Evolutionary conservation across 1,140 invertebrate species (phyloP), one percentile per base, ranked within the genome.

Genomic region (Lutraria rhynchaena): DNA sequence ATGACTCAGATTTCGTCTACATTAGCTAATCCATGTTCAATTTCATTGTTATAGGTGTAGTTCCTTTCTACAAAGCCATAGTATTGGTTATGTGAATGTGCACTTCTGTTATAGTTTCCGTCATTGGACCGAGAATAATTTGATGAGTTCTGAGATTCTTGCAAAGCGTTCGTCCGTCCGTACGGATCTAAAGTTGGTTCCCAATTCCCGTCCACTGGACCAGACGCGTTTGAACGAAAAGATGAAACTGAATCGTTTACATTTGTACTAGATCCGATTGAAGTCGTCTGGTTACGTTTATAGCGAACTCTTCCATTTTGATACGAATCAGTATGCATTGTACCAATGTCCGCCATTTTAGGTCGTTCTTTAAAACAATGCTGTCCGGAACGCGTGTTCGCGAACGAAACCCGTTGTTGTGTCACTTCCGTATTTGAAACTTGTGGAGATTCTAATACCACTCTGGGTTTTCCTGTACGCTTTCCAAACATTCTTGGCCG

Each of bases 111-210:
- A 5, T 57, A 41, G 15, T 74, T 53, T 44, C 33, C 53, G 27
- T 29, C 7, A 49, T 67, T 67, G 24, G n/a, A 27, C 41, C 17
- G 35, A 41, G 22, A 41, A 5, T 4, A 24, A 33, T 58, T 69
- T 49, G 31, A 11, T 57, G 11, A 19, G 35, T 63, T 63, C 22
- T 27, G 41, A 5, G 37, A 7, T 22, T 15, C 17, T 5, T 22
- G 13, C 22, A n/a, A 15, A 33, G 19, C 29, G 69, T 57, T 71
- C 31, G 55, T 61, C 57, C 44, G 57, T 29, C 33, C 41, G 53
- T 80, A 67, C 17, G 76, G 76, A 67, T 80, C 29, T 24, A 80
- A 31, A n/a, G 53, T 80, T 29, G 76, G 76, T 70, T 80, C 76
- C 76, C 76, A 80, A 13, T 55, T 53, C 9, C 76, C 76, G 27